Evolutionary conservation across 2,888 invertebrate species (phyloP).

Genomic region (Dryocosmus kuriphilus): DNA sequence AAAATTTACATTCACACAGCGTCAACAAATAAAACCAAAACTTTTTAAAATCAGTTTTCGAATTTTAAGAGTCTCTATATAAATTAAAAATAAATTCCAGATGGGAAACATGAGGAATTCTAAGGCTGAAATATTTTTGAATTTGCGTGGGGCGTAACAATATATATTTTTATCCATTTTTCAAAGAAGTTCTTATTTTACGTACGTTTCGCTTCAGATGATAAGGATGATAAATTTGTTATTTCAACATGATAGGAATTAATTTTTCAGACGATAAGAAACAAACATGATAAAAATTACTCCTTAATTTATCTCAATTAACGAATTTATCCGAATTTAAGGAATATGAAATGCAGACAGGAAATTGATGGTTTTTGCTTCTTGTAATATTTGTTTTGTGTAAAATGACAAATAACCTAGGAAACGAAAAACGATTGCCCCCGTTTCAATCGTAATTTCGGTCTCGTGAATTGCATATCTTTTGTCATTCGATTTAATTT

Average conservation of each 20-base stretch:
- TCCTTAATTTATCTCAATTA: background rate
- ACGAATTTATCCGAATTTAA: background rate
- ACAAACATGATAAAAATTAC: background rate
- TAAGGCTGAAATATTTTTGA: too few species aligned
- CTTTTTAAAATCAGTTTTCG: background rate
- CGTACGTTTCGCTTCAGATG: background rate
- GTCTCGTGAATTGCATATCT: too few species aligned
- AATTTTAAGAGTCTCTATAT: background rate
- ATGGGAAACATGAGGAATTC: too few species aligned
- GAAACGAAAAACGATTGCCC: too few species aligned
- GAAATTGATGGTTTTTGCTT: background rate
- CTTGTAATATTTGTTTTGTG: background rate
- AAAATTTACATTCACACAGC: background rate
- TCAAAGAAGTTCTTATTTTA: background rate
- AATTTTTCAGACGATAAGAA: background rate
- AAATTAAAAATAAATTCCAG: too few species aligned
- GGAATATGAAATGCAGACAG: background rate
- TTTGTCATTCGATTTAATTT: too few species aligned
- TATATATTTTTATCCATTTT: background rate
- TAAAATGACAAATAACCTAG: too few species aligned
- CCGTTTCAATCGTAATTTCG: too few species aligned
- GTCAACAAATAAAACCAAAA: background rate
- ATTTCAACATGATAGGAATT: constrained; percentile 2
- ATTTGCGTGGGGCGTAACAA: too few species aligned
- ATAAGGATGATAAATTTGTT: background rate